Conservation (phyloP, 2,888 invertebrate genomes). For the Drosophila koepferae region DNA sequence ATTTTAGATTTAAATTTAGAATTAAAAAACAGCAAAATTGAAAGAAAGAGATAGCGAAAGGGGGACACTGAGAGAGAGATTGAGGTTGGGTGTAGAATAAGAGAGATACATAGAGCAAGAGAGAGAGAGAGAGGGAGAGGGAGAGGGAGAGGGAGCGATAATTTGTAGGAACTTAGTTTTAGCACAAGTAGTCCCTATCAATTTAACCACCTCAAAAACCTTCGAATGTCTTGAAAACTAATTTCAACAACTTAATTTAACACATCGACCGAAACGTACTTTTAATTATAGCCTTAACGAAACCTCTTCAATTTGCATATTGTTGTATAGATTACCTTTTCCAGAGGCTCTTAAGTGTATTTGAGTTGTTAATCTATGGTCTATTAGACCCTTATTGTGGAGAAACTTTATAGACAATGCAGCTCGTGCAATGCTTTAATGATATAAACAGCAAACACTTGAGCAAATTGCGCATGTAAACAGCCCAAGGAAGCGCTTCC, state of each 20-base stretch:
- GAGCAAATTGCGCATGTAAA: constrained; percentile 81
- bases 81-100: neutral
- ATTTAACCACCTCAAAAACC: neutral
- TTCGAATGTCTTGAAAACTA: neutral
- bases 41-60: neutral
- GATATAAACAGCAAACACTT: constrained; percentile 77
- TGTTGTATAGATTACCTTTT: constrained; percentile 9
- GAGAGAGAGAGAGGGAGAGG: neutral
- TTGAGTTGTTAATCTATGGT: constrained; percentile 33
- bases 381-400: constrained; percentile 17
- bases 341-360: constrained; percentile 13
- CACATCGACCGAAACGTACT: neutral
- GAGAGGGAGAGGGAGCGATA: neutral
- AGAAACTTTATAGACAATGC: constrained; percentile 53
- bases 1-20: too few relatives aligned
- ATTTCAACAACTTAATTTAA: neutral
- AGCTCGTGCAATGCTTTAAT: constrained; percentile 60
- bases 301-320: constrained; percentile 3
- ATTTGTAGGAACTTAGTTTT: too few relatives aligned
- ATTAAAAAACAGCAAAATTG: too few relatives aligned
- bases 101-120: neutral
- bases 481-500: constrained; percentile 55
- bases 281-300: neutral
- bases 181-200: neutral
- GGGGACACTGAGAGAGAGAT: neutral